phyloP scores from a whole-genome alignment of 2,797 vertebrate species.

The Melanotaenia pygmaea region DNA sequence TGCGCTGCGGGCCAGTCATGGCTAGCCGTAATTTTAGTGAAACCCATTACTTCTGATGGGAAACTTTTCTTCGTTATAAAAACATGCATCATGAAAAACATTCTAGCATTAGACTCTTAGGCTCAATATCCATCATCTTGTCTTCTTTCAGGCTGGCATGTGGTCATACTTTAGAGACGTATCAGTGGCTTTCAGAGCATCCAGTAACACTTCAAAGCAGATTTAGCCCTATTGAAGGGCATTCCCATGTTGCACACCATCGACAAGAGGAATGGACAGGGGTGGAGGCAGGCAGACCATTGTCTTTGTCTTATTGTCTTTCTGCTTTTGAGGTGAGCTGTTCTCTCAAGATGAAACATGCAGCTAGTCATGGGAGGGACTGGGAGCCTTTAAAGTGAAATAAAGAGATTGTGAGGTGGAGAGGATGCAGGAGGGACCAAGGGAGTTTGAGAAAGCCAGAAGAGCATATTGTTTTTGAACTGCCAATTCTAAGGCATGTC shows the following conservation, averaged over 20 bases:
- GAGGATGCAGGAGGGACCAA: slow-evolving; percentile 45
- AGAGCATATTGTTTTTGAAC: slow-evolving; percentile 72
- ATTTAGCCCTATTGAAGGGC: slow-evolving; percentile 56
- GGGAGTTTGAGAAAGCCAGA: slow-evolving; percentile 51
- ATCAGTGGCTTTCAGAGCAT: slow-evolving; percentile 67
- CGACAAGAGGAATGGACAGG: slow-evolving; percentile 50
- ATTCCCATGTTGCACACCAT: slow-evolving; percentile 66
- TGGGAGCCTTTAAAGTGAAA: slow-evolving; percentile 59
- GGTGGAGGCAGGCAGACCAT: slow-evolving; percentile 50
- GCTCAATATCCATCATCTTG: slow-evolving; percentile 38
- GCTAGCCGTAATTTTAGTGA: slow-evolving; percentile 35
- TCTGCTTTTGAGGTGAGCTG: slow-evolving; percentile 69
- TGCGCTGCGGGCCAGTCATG: slow-evolving; percentile 54
- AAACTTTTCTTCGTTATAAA: slow-evolving; percentile 58
- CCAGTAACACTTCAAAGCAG: slow-evolving; percentile 78
- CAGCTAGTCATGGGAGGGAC: slow-evolving; percentile 56
- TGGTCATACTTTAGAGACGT: slow-evolving; percentile 60
- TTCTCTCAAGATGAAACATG: slow-evolving; percentile 76
- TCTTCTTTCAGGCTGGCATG: slow-evolving; percentile 56
- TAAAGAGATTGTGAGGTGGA: slow-evolving; percentile 35
- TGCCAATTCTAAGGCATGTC: slow-evolving; percentile 76
- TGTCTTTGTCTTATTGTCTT: slow-evolving; percentile 61
- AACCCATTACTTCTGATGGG: slow-evolving; percentile 50
- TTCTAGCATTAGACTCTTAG: slow-evolving; percentile 38
- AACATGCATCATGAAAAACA: slow-evolving; percentile 50